Evolutionary conservation across 2,797 vertebrate species (phyloP).

Genomic region (Brachyalestes nurse): DNA sequence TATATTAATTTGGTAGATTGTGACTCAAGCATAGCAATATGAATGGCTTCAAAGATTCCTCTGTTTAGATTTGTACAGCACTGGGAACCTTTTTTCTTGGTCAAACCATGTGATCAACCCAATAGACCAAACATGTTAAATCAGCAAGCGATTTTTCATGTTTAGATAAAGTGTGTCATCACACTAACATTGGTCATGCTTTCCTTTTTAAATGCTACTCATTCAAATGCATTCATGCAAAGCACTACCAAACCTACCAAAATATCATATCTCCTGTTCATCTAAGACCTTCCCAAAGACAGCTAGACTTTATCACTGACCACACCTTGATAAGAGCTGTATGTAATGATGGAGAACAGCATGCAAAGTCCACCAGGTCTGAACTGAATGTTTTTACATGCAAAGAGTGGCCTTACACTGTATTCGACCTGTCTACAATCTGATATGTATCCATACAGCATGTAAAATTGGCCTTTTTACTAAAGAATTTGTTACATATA

Average conservation of each 20-base stretch:
- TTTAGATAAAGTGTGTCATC: not conserved
- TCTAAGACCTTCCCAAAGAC: slow-evolving; percentile 14
- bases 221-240: not conserved
- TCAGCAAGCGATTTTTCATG: no score
- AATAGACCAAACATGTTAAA: no score
- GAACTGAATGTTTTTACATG: slow-evolving; percentile 42
- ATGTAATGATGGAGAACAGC: not conserved
- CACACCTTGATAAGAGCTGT: slow-evolving; percentile 63
- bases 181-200: not conserved
- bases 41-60: not conserved
- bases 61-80: not conserved
- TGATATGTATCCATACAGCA: not conserved
- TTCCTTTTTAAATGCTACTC: not conserved
- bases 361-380: slow-evolving; percentile 70
- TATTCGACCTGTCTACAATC: not conserved
- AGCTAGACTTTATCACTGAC: slow-evolving; percentile 34
- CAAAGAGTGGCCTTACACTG: slow-evolving; percentile 1
- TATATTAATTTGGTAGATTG: not conserved
- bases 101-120: not conserved
- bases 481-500: not conserved
- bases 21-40: not conserved
- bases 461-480: not conserved
- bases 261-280: not conserved
- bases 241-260: no score
- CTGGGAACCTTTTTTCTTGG: not conserved